Evolutionary conservation across 2,797 vertebrate species (phyloP).

Genomic region (Channa striata): DNA sequence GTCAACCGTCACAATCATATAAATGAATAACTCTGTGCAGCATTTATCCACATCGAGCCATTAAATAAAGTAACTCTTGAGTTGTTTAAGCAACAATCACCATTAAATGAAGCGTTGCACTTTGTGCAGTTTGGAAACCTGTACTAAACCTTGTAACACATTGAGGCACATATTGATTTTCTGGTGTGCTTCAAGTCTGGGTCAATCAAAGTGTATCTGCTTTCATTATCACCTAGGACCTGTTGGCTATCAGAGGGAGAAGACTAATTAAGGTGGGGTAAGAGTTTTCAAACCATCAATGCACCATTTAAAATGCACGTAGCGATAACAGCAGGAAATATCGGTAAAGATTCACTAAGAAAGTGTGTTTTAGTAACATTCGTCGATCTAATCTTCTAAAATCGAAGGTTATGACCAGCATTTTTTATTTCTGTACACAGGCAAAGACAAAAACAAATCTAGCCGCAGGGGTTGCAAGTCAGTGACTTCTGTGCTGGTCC

Average conservation of each 20-base stretch:
- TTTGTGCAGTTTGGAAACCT: not conserved
- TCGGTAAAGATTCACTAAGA: not conserved
- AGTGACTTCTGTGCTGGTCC: no score
- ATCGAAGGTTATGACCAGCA: no score
- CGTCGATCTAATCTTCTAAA: not conserved
- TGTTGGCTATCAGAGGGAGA: slow-evolving; percentile 1
- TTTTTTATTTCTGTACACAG: no score
- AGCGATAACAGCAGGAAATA: slow-evolving; percentile 15
- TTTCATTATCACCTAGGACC: slow-evolving; percentile 41
- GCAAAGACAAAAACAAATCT: no score
- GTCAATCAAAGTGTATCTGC: slow-evolving; percentile 17
- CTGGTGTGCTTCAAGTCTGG: slow-evolving; percentile 16
- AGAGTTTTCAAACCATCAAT: slow-evolving; percentile 9
- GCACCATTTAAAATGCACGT: slow-evolving; percentile 21
- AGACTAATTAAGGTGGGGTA: slow-evolving; percentile 23
- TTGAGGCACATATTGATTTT: not conserved
- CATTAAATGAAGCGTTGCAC: slow-evolving; percentile 6
- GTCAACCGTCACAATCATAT: no score
- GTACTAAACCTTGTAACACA: slow-evolving; percentile 1
- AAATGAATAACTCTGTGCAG: no score
- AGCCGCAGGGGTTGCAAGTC: no score
- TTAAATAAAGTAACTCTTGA: no score
- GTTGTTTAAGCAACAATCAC: not conserved
- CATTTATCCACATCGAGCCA: not conserved
- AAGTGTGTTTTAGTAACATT: not conserved